A percentile compares a stretch with the other conserved stretches of the same genome.
phyloP scores from a whole-genome alignment of 2,797 vertebrate species.

The Lindbergichthys nudifrons region DNA sequence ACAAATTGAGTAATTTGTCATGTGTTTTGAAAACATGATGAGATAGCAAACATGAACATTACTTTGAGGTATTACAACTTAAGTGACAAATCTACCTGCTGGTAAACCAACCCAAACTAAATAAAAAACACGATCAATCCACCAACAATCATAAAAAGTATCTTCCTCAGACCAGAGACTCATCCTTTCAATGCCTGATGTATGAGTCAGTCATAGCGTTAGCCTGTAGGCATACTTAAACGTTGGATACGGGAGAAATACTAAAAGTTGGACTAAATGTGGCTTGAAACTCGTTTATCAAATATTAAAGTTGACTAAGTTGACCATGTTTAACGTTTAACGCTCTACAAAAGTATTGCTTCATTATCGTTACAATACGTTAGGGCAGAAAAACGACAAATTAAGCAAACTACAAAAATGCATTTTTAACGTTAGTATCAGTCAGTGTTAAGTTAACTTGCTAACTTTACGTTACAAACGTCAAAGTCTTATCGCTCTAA shows the following conservation, averaged over 20 bases:
- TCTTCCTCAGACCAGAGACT: not conserved
- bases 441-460: not conserved
- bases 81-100: not conserved
- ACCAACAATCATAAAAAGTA: not conserved
- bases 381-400: not conserved
- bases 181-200: too few relatives aligned
- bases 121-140: not conserved
- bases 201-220: not conserved
- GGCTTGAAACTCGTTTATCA: too few relatives aligned
- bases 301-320: not conserved
- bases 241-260: too few relatives aligned
- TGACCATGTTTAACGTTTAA: not conserved
- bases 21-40: constrained; percentile 19
- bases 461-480: not conserved
- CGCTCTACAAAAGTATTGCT: rapidly evolving
- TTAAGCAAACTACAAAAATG: not conserved
- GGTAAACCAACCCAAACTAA: not conserved
- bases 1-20: not conserved
- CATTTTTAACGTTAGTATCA: not conserved
- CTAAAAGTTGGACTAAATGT: too few relatives aligned
- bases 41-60: not conserved
- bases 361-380: not conserved
- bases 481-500: not conserved
- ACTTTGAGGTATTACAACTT: not conserved
- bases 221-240: not conserved